Evolutionary conservation across 2,888 invertebrate species (phyloP).

Genomic region (Muschampia plurimacula): DNA sequence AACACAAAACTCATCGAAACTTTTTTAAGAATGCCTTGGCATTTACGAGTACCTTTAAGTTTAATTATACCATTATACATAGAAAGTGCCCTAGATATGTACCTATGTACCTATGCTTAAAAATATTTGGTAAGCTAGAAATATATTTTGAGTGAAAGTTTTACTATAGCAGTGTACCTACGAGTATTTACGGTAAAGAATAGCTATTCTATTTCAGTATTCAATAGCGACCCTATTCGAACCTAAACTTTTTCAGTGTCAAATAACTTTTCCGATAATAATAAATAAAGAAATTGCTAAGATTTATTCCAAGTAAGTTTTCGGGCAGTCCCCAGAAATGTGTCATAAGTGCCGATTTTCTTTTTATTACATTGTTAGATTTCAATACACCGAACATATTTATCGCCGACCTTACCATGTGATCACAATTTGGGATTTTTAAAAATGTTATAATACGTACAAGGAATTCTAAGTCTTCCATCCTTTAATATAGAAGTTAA

Average conservation of each 20-base stretch:
- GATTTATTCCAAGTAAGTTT: conserved; percentile 21
- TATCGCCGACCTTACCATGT: conserved; percentile 73
- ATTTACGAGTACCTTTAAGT: too few species aligned
- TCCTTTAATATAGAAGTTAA: conserved; percentile 56
- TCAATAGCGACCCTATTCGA: conserved; percentile 1
- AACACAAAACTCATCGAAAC: too few species aligned
- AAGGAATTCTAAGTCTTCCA: conserved; percentile 58
- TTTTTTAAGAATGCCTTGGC: too few species aligned
- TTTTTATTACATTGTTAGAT: conserved; percentile 77
- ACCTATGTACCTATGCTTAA: too few species aligned
- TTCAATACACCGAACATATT: conserved; percentile 81
- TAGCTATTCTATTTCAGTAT: neutral
- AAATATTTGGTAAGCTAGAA: too few species aligned
- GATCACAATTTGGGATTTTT: conserved; percentile 77
- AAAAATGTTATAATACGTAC: conserved; percentile 58
- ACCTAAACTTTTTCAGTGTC: conserved; percentile 11
- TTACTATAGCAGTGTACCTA: too few species aligned
- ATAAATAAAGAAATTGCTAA: conserved; percentile 18
- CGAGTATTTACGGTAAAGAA: neutral
- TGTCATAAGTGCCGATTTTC: conserved; percentile 64
- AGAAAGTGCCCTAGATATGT: too few species aligned
- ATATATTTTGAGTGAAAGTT: too few species aligned
- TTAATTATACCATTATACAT: too few species aligned
- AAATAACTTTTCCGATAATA: conserved; percentile 14
- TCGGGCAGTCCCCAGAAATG: conserved; percentile 30